Base-by-base conservation (phyloP, 2,888 invertebrate species). In the Plagiodera versicolora region DNA sequence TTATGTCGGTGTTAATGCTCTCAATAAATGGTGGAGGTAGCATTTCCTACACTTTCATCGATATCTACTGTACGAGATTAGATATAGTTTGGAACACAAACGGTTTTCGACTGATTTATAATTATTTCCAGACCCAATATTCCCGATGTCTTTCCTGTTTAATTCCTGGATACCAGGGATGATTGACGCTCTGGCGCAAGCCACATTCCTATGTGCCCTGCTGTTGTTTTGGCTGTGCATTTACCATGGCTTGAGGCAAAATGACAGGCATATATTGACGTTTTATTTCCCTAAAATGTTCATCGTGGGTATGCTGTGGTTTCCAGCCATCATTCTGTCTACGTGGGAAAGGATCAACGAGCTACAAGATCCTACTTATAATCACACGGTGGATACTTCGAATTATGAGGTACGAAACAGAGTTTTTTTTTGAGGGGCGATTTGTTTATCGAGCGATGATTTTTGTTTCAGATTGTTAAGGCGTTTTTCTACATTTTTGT, bases 171-270 rank as follows among this genome's bases (percentile, higher is more conserved):
- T 95, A 59, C 95, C 96, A 0, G 93, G 94, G n/a, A 89, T 97
- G 83, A 76, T 96, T 69, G 97, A 98, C 79, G 91, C 94, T 0
- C 77, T 95, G 47, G 88, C 95, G 69, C 97, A 98, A 81, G 91
- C 93, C 0, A 89, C 92, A 1, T 98, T 98, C 79, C 83, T 98
- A 0, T 91, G 91, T 68, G 89, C 89, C 4, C 84, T 98, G 60
- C 83, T 98, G 68, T 84, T 98, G 74, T 97, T 96, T 74, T 98
- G 98, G 97, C 85, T 98, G 14, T 94, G 95, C 69, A 89, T 95
- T 68, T 98, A 97, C 81, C 98, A 98, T 77, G 98, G 97, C 1
- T 83, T 98, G 32, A 83, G 98, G 75, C 94, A 98, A 92, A 96
- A 95, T 74, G 95, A 96, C 79, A 82, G 97, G 66, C 83, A 89